A percentile compares a stretch with the other conserved stretches of the same genome.
Conservation (phyloP, 2,113 vertebrate genomes). For the Nicator chloris region DNA sequence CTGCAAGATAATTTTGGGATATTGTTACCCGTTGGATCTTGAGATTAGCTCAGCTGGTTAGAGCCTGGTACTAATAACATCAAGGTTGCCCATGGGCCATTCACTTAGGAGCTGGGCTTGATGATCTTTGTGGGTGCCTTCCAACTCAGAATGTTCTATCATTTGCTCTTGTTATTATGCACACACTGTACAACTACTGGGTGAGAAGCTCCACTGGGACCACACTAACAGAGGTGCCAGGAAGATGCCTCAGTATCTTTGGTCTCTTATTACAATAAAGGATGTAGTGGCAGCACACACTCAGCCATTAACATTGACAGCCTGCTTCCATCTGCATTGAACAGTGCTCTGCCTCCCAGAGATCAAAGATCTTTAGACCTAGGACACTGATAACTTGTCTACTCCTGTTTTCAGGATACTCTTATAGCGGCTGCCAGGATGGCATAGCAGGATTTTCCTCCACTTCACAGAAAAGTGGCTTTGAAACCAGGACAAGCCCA, state of each 20-base stretch:
- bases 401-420: neutral
- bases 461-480: neutral
- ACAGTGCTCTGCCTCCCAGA: neutral
- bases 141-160: neutral
- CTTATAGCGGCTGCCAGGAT: rapidly evolving
- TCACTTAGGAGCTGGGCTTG: neutral
- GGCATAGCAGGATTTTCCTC: neutral
- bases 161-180: neutral
- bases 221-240: neutral
- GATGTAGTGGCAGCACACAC: neutral
- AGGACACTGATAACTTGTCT: neutral
- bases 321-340: neutral
- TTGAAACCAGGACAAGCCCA: neutral
- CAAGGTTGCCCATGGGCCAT: rapidly evolving
- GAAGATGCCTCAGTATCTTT: neutral
- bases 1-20: neutral
- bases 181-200: neutral
- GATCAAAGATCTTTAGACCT: neutral
- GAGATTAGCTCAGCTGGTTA: neutral
- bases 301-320: neutral
- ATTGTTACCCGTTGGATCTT: neutral
- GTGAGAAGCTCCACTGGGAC: neutral
- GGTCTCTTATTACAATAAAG: neutral
- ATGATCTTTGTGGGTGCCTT: neutral
- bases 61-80: neutral